Evolutionary conservation across 2,113 vertebrate species (phyloP).

Genomic region (Bubalus kerabau): DNA sequence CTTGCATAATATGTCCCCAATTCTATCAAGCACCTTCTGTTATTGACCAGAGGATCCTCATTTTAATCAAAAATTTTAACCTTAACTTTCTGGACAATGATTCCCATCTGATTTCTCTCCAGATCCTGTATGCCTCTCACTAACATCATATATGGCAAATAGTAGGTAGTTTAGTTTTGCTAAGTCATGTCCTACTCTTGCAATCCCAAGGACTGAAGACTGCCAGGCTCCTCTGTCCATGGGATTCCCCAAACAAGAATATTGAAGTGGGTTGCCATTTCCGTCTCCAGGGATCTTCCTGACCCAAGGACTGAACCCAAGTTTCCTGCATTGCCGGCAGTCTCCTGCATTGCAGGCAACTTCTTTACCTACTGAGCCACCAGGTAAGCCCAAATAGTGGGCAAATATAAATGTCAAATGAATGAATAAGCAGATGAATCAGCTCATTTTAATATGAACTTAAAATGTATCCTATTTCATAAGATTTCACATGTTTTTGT

Average conservation of each 20-base stretch:
- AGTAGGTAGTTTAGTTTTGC: background rate
- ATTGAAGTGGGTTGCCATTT: background rate
- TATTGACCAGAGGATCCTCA: background rate
- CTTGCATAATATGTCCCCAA: background rate
- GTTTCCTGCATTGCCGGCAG: background rate
- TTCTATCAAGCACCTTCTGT: background rate
- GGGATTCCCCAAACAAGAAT: background rate
- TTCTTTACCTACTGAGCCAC: background rate
- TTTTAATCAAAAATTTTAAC: background rate
- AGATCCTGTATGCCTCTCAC: background rate
- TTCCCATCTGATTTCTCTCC: background rate
- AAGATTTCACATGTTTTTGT: background rate
- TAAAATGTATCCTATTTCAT: background rate
- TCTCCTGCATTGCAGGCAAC: background rate
- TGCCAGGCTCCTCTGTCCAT: background rate
- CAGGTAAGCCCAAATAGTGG: background rate
- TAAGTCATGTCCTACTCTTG: background rate
- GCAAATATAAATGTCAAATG: background rate
- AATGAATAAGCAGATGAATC: background rate
- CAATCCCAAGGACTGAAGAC: background rate
- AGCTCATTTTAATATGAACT: background rate
- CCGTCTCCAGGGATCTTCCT: background rate
- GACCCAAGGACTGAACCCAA: background rate
- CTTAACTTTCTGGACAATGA: background rate
- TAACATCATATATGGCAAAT: background rate